Conservation (phyloP, 2,888 invertebrate genomes). For the Spodoptera littoralis region DNA sequence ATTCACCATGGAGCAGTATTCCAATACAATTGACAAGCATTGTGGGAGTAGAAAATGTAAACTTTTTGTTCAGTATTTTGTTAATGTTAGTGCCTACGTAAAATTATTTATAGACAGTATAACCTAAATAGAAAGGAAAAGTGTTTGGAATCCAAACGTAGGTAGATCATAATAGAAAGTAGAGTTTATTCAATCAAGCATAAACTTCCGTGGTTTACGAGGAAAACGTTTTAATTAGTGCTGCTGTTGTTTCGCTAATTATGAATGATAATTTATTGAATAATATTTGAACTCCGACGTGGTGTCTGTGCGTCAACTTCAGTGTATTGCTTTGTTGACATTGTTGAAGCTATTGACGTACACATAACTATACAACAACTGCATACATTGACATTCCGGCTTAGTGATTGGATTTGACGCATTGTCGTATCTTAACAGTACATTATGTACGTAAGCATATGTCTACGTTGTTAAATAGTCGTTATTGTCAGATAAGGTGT, state of each 20-base stretch:
- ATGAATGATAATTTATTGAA: constrained; percentile 22
- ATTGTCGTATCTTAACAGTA: no score
- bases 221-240: constrained; percentile 1
- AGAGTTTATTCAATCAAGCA: constrained; percentile 13
- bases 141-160: constrained; percentile 6
- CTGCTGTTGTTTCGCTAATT: not conserved
- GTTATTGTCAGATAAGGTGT: no score
- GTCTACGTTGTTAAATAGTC: no score
- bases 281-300: constrained; percentile 24
- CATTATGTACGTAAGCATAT: no score
- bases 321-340: constrained; percentile 9
- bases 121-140: constrained; percentile 7
- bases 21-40: no score
- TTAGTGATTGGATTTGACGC: no score
- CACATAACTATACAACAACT: constrained; percentile 4
- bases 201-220: not conserved
- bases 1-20: no score
- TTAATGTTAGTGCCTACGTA: no score
- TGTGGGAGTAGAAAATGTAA: no score
- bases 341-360: constrained; percentile 8
- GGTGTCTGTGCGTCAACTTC: constrained; percentile 7
- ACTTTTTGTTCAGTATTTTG: no score
- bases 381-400: constrained; percentile 3
- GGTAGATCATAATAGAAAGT: constrained; percentile 17
- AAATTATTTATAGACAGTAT: not conserved